A percentile compares a stretch with the other conserved stretches of the same genome.
Evolutionary conservation across 2,888 invertebrate species (phyloP).

Genomic region (Germaria angustata): DNA sequence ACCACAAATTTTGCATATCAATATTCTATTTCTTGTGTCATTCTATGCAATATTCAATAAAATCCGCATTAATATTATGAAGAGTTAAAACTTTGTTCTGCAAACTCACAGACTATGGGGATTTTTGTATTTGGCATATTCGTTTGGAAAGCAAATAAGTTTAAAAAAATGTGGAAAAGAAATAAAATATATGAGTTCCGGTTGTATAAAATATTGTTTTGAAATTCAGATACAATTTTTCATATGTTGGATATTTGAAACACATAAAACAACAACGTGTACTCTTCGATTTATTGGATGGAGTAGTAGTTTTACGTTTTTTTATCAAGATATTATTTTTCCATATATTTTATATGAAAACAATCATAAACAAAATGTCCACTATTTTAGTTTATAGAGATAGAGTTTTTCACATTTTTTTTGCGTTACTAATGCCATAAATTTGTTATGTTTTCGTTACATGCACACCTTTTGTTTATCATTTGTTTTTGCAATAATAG

Average conservation of each 20-base stretch:
- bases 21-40: constrained; percentile 24
- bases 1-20: constrained; percentile 48
- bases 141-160: constrained; percentile 11
- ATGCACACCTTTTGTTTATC: neutral
- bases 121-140: neutral
- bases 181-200: constrained; percentile 30
- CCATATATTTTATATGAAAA: neutral
- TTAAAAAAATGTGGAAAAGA: neutral
- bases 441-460: neutral
- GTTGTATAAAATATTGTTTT: constrained; percentile 54
- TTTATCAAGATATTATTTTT: neutral
- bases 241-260: constrained; percentile 38
- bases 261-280: neutral
- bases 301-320: neutral
- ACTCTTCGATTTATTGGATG: neutral
- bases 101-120: neutral
- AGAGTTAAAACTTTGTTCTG: neutral
- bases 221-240: constrained; percentile 43
- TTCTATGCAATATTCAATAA: constrained; percentile 41
- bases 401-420: neutral
- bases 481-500: neutral
- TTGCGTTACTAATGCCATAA: neutral
- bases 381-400: neutral
- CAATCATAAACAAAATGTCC: constrained; percentile 22
- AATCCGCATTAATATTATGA: constrained; percentile 34